Evolutionary conservation across 1,140 invertebrate species (phyloP), one percentile per base, ranked within the genome.

Genomic region (Heterodera carotae): DNA sequence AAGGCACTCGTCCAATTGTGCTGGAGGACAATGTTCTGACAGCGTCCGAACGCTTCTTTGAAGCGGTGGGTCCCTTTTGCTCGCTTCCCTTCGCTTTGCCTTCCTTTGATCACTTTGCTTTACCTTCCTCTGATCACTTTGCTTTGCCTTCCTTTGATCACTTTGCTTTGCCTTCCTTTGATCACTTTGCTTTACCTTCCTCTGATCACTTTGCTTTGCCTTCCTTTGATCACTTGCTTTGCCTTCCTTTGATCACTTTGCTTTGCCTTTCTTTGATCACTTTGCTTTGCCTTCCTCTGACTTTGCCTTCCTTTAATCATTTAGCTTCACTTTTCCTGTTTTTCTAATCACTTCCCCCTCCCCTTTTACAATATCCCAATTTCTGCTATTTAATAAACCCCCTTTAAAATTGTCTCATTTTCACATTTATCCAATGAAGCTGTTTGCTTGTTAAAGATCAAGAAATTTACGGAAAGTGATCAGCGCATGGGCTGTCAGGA

Each of bases 401-500:
- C n/a, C 18, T 60, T 0, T 43, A 60, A 18, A 39, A 39, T 39
- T 6, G 10, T 59, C n/a, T n/a, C 36, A 0, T 77, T 77, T 56
- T 76, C 39, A 4, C 4, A 39, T 39, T 39, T 6, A 39, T n/a
- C n/a, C 36, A 6, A 39, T 39, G 4, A 39, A 39, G n/a, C 10
- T 12, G 6, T 72, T 71, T 60, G 2, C 5, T 22, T 76, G 73
- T 75, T 34, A 77, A 27, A 86, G 85, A 87, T 87, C 34, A 75
- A 68, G 15, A 84, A 82, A 36, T 80, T 84, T 29, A 82, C 75
- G 43, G 80, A 69, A 43, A 84, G 83, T 64, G n/a, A 59, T 5
- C 64, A 76, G 31, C 29, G 84, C 69, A 82, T 86, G 75, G 85
- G 84, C 15, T 99, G 96, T 85, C 98, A 98, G 89, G 93, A 96